phyloP scores from a whole-genome alignment of 1,140 invertebrate genomes.

The Leptestheria dahalacensis region DNA sequence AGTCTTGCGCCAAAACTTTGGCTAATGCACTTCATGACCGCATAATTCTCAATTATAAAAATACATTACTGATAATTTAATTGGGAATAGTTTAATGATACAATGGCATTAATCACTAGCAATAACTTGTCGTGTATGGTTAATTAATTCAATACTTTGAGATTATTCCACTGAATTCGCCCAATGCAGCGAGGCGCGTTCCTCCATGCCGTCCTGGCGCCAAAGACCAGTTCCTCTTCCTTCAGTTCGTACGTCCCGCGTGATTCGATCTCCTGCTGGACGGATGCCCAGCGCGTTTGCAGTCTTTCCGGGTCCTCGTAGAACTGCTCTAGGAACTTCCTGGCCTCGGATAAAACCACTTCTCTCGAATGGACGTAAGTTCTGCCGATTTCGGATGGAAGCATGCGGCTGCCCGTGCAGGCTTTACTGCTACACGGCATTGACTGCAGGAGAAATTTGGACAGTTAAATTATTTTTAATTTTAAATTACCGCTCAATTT shows the following conservation, averaged over 20 bases:
- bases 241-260: slow-evolving; percentile 33
- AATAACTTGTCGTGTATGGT: too few relatives aligned
- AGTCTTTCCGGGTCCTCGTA: slow-evolving; percentile 28
- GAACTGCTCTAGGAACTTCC: slow-evolving; percentile 31
- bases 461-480: too few relatives aligned
- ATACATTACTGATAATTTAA: too few relatives aligned
- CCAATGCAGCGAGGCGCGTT: slow-evolving; percentile 38
- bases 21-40: too few relatives aligned
- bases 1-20: not conserved
- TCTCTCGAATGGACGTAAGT: not conserved
- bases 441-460: too few relatives aligned
- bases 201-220: slow-evolving; percentile 35
- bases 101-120: too few relatives aligned
- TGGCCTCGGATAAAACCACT: slow-evolving; percentile 21
- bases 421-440: too few relatives aligned
- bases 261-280: slow-evolving; percentile 39
- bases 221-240: slow-evolving; percentile 32
- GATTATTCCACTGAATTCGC: slow-evolving; percentile 37
- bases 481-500: too few relatives aligned
- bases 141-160: too few relatives aligned
- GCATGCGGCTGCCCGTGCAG: slow-evolving; percentile 12
- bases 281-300: slow-evolving; percentile 48
- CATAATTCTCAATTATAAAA: too few relatives aligned
- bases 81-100: too few relatives aligned
- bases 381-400: not conserved